phyloP scores from a whole-genome alignment of 53 echinoderm and acorn worm genomes.

The Paracentrotus lividus region DNA sequence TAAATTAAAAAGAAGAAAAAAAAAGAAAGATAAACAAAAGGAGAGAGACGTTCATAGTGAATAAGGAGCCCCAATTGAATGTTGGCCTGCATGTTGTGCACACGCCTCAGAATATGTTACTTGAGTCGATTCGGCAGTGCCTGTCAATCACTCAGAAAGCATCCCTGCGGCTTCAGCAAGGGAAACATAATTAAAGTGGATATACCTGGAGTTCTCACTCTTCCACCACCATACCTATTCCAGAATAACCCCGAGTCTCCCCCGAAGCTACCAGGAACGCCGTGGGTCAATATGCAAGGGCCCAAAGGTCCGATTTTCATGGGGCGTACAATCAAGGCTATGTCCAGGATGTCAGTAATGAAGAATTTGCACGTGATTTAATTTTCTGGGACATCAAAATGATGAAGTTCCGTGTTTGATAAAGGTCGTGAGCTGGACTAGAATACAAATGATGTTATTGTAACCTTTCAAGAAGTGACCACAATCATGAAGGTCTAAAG shows the following conservation, averaged over 20 bases:
- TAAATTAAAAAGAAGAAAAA: not conserved
- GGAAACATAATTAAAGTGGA: slow-evolving; percentile 57
- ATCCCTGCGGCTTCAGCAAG: slow-evolving; percentile 25
- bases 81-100: too few species aligned
- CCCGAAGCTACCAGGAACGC: not conserved
- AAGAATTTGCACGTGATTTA: not conserved
- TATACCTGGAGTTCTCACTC: not conserved
- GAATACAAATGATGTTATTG: not conserved
- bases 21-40: not conserved
- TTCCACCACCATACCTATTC: not conserved
- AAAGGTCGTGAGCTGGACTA: not conserved
- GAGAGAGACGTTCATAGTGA: not conserved
- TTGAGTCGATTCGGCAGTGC: not conserved
- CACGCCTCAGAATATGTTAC: not conserved
- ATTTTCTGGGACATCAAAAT: not conserved
- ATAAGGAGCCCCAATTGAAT: not conserved
- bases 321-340: too few species aligned
- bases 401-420: not conserved
- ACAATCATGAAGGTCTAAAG: too few species aligned
- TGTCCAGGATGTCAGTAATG: too few species aligned
- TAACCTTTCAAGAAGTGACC: too few species aligned
- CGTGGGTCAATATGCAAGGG: not conserved
- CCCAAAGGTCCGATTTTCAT: not conserved
- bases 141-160: slow-evolving; percentile 1
- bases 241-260: not conserved